phyloP scores from a whole-genome alignment of 2,888 invertebrate species.

The Drosophila mettleri region DNA sequence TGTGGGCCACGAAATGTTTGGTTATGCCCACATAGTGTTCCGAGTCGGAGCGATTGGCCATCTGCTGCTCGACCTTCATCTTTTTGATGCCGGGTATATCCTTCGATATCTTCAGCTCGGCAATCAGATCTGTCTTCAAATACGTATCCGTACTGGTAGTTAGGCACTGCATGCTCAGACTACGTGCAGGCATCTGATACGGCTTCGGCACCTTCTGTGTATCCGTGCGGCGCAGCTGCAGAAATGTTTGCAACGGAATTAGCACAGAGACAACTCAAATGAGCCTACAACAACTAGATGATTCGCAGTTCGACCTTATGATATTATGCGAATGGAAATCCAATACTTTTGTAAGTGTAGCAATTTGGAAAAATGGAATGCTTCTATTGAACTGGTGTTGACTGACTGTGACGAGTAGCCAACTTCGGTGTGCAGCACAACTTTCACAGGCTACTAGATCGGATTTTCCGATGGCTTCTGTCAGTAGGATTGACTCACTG shows the following conservation, averaged over 20 bases:
- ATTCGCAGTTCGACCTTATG: too few species aligned
- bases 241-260: neutral
- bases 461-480: too few species aligned
- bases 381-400: neutral
- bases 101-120: conserved; percentile 95
- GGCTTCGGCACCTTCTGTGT: conserved; percentile 91
- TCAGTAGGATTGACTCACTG: too few species aligned
- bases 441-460: too few species aligned
- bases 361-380: neutral
- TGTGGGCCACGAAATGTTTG: conserved; percentile 93
- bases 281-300: too few species aligned
- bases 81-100: conserved; percentile 97
- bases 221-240: conserved; percentile 89
- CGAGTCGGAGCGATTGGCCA: conserved; percentile 93
- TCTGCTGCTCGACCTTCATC: conserved; percentile 94
- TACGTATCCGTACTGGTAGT: conserved; percentile 89
- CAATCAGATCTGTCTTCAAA: conserved; percentile 94
- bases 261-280: too few species aligned
- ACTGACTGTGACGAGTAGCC: too few species aligned
- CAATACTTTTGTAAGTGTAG: neutral
- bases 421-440: too few species aligned
- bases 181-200: conserved; percentile 92
- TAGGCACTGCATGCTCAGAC: conserved; percentile 91
- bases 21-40: conserved; percentile 93
- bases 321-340: too few species aligned